Base-by-base conservation (phyloP, 2,797 vertebrate genomes). In the Hyperoplus immaculatus region DNA sequence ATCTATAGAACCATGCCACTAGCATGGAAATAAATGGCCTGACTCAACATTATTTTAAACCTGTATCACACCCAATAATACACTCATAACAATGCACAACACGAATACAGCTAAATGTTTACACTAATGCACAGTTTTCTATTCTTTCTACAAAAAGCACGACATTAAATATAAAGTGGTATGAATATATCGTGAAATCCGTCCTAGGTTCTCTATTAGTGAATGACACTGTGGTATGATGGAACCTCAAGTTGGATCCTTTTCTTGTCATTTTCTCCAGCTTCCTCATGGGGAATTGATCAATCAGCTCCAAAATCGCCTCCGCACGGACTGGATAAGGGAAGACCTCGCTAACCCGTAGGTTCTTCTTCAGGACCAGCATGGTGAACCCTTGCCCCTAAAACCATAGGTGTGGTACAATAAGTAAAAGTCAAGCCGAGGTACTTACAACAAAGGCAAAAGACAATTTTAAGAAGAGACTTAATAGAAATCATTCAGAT, bases 311-410 rank as follows among this genome's bases (percentile, higher is more conserved):
- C 69, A 96, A 78, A 59, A 96, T 64, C 0, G 96, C 96, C 46
- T 95, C 94, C 0, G 95, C 88, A 0, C 92, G 93, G 57, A 96
- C 95, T 0, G 95, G 94, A 78, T 95, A 96, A 11, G 96, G 95
- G 78, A 96, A 96, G 12, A 83, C 89, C 64, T 95, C 94, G 5
- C 93, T 93, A 76, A 94, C 87, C 45, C 59, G 89, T 39, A 96
- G 89, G 88, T 95, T 95, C 84, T 96, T 96, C 90, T 94, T 96
- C 49, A 96, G 68, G 45, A 96, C 87, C 82, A 96, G 75, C 95
- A 96, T 96, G 74, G 83, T 92, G 80, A 96, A 96, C 4, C 46
- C 80, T 78, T 93, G 88, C 1, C 95, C 92, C 91, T 95, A 77
- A 76, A 87, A 83, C 8, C 4, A 51, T 66, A n/a, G 43, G 10